A percentile compares a stretch with the other conserved stretches of the same genome.
Conservation (phyloP, 23 tunicate genomes). For the Halocynthia aurantium region DNA sequence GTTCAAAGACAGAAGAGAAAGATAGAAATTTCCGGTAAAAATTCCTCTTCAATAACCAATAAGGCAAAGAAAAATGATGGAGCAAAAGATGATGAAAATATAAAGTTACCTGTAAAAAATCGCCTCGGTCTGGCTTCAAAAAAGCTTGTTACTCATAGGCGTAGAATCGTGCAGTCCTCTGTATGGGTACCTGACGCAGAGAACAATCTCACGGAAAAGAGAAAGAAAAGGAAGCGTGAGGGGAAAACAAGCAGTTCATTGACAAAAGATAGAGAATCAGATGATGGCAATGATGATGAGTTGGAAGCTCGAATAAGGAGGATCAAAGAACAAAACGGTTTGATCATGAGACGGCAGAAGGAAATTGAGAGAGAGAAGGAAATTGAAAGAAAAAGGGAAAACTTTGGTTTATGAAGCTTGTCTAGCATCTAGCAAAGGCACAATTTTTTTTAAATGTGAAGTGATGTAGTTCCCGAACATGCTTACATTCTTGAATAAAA, state of each 20-base stretch:
- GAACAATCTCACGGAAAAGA: neutral
- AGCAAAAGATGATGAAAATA: neutral
- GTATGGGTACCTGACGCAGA: neutral
- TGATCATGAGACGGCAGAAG: slow-evolving; percentile 7
- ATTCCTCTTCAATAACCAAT: neutral
- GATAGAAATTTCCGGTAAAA: neutral
- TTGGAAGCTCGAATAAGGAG: neutral
- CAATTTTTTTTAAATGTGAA: too few species aligned
- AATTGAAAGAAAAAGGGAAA: slow-evolving; percentile 1
- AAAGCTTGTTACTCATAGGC: neutral
- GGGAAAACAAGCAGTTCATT: neutral
- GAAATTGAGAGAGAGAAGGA: slow-evolving; percentile 4
- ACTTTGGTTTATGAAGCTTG: neutral
- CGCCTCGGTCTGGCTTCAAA: neutral
- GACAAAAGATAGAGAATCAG: neutral
- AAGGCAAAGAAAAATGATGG: neutral
- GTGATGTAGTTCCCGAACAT: too few species aligned
- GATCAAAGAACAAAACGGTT: slow-evolving; percentile 10
- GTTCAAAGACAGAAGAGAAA: too few species aligned
- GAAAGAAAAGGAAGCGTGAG: neutral
- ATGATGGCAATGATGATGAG: neutral
- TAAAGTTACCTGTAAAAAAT: neutral
- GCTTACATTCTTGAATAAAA: too few species aligned
- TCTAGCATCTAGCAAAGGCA: too few species aligned
- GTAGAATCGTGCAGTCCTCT: neutral